These are phyloP conservation scores for Cecropterus lyciades DNA, from an alignment of 1,140 invertebrate species.

Conservation along the genomic window DNA sequence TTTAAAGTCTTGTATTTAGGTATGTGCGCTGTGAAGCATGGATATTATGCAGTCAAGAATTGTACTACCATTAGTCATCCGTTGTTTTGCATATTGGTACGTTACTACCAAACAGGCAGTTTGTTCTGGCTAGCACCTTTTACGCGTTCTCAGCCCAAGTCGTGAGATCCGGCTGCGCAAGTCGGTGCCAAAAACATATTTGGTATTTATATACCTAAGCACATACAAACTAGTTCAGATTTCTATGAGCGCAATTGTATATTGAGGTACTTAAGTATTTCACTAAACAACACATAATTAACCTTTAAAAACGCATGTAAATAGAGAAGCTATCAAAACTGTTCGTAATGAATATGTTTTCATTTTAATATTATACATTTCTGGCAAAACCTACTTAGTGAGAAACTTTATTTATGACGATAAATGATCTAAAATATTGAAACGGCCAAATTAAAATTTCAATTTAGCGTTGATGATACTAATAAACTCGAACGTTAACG, in stretches of 20 bases:
- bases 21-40: conserved; percentile 15
- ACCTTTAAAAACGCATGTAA: too few species aligned
- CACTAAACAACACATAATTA: too few species aligned
- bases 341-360: too few species aligned
- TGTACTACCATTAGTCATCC: conserved; percentile 41
- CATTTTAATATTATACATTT: too few species aligned
- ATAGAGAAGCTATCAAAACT: too few species aligned
- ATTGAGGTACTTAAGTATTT: too few species aligned
- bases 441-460: conserved; percentile 6
- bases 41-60: conserved; percentile 35
- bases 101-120: conserved; percentile 10
- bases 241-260: neutral
- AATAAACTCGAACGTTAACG: conserved; percentile 22
- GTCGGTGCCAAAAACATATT: conserved; percentile 2
- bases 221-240: neutral
- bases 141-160: conserved; percentile 20
- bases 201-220: neutral
- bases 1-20: conserved; percentile 30
- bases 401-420: neutral
- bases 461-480: conserved; percentile 13
- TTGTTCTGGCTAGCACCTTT: conserved; percentile 21
- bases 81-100: conserved; percentile 25
- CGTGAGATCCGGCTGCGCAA: conserved; percentile 23
- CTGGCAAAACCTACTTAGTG: neutral
- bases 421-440: conserved; percentile 13